These are phyloP conservation scores for Archips crataeganus DNA, from an alignment of 2,888 invertebrate species.

Conservation along the genomic window DNA sequence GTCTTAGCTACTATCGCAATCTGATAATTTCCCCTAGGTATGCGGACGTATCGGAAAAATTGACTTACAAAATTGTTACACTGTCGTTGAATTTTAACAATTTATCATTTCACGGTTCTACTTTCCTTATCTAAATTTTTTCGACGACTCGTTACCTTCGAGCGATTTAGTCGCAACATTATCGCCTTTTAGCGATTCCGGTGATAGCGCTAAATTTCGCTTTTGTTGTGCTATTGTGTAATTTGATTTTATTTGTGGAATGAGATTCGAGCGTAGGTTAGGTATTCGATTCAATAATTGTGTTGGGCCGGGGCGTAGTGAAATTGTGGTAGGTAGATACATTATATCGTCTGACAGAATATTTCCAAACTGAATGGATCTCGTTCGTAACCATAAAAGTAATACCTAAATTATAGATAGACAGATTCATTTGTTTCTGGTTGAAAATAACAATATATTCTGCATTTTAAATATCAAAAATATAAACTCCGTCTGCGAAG, in stretches of 20 bases:
- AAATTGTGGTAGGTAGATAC: too few species aligned
- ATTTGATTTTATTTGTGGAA: not conserved
- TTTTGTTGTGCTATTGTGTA: not conserved
- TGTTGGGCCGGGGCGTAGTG: too few species aligned
- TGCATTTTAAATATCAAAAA: too few species aligned
- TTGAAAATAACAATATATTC: too few species aligned
- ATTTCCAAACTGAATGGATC: not conserved
- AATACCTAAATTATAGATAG: too few species aligned
- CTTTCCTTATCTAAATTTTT: constrained; percentile 38
- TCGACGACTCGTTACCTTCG: constrained; percentile 42
- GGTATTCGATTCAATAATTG: constrained; percentile 6
- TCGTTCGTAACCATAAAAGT: not conserved
- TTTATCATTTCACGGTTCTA: constrained; percentile 59
- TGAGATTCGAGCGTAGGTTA: not conserved
- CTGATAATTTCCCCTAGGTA: constrained; percentile 72
- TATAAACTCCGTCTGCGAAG: too few species aligned
- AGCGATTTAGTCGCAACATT: constrained; percentile 33
- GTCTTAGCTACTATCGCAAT: constrained; percentile 51
- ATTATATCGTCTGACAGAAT: not conserved
- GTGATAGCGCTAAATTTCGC: not conserved
- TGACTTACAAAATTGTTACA: constrained; percentile 68
- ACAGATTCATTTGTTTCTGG: too few species aligned
- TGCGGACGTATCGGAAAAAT: constrained; percentile 59
- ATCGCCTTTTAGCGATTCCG: constrained; percentile 6
- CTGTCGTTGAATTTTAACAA: constrained; percentile 63